Base-by-base conservation (phyloP, 2,113 vertebrate genomes). In the Eulemur rufifrons region DNA sequence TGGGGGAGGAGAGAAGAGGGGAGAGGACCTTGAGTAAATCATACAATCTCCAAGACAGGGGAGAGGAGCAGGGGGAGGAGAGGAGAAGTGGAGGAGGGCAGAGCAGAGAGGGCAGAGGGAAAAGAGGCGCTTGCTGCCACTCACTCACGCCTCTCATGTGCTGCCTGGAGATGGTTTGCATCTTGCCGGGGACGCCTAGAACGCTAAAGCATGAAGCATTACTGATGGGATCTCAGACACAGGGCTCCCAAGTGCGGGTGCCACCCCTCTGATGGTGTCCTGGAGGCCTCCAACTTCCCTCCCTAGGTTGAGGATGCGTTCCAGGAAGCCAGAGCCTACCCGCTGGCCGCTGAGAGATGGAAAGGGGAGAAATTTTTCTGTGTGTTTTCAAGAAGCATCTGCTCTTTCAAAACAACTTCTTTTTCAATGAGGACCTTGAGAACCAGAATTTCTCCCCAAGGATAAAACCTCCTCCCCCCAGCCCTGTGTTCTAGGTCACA, bases 391-490 rank as follows among this genome's bases (percentile, higher is more conserved):
- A 85, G 88, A 96, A 68, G 42, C 71, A 93, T 88, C 80, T 91
- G 83, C 56, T 92, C 82, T 92, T 96, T 93, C 66, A 45, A 94
- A 97, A 88, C 76, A 78, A 63, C 45, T 64, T 87, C 69, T 94
- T 34, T 54, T 88, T 84, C 77, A 52, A 9, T 1, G n/a, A 92
- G 83, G 17, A 80, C 45, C 34, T 27, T 56, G n/a, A 94, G 95
- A 83, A 47, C 39, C 29, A 45, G 39, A 61, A 76, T 69, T 12
- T 5, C 56, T 66, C 82, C n/a, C 68, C 59, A 47, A 73, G 59
- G 78, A 52, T 39, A 34, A 47, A 66, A 14, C 84, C 2, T 15
- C n/a, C 59, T 64, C 27, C 45, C 63, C 45, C 10, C 32, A 71
- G 13, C 2, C n/a, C 59, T 5, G 9, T 5, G 64, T 52, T 94